Evolutionary conservation across 2,113 vertebrate genomes (phyloP).

Genomic region (Panthera tigris): DNA sequence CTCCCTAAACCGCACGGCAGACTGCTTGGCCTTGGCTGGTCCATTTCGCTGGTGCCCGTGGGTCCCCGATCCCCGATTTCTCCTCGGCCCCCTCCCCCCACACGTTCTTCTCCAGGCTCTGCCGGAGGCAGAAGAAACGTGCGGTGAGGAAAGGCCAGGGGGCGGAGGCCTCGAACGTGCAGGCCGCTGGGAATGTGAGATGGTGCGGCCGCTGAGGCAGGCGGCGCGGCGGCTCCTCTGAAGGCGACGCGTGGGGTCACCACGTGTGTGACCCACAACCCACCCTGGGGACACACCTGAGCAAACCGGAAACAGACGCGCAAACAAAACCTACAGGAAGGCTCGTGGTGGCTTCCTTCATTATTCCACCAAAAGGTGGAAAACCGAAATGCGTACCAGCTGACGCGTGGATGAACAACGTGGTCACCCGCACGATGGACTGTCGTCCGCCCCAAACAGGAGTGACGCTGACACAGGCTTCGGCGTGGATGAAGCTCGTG

Average conservation of each 20-base stretch:
- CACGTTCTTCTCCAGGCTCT: neutral
- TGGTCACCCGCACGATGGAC: neutral
- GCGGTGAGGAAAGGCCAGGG: no score
- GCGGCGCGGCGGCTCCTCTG: neutral
- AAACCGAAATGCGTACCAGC: neutral
- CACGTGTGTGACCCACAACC: neutral
- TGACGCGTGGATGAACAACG: neutral
- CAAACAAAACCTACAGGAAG: neutral
- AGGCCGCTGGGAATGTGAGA: no score
- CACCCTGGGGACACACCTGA: neutral
- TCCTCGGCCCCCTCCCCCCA: neutral
- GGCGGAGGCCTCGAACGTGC: no score
- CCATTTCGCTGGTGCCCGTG: accelerated
- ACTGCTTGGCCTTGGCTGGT: neutral
- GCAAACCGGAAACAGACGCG: no score
- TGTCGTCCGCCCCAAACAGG: neutral
- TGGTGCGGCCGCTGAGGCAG: neutral
- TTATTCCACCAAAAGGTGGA: neutral
- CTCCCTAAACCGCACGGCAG: neutral
- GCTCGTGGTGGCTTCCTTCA: neutral
- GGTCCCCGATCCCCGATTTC: neutral
- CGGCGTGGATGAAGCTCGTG: neutral
- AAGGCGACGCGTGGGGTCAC: neutral
- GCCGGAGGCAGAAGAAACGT: neutral
- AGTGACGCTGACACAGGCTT: neutral